phyloP scores from a whole-genome alignment of 2,113 vertebrate species.

The Platanista minor region DNA sequence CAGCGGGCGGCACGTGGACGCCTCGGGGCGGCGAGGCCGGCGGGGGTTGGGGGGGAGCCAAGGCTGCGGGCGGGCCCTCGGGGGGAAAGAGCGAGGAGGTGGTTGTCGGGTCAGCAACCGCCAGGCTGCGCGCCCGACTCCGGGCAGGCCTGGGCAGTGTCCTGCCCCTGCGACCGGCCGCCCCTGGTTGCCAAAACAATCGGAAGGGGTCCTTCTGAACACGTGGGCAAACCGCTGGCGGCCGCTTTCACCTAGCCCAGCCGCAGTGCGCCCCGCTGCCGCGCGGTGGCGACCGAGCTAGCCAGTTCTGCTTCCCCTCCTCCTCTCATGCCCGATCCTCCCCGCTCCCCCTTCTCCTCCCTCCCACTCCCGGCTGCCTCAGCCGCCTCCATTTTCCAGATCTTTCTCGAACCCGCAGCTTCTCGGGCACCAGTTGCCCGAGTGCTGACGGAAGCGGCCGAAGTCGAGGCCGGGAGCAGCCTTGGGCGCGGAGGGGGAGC shows the following conservation, averaged over 20 bases:
- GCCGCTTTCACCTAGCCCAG: neutral
- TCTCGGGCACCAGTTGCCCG: slow-evolving; percentile 52
- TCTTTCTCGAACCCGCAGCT: slow-evolving; percentile 77
- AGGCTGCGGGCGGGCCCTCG: neutral
- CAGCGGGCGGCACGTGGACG: neutral
- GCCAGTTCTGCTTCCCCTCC: neutral
- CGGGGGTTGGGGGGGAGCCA: neutral
- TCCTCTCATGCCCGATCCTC: fast-evolving
- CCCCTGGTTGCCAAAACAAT: neutral
- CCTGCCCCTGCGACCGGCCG: neutral
- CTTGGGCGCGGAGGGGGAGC: neutral
- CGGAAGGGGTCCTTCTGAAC: neutral
- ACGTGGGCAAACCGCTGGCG: neutral
- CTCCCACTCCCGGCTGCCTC: fast-evolving
- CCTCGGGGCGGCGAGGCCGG: slow-evolving; percentile 20
- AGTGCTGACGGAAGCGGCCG: slow-evolving; percentile 75
- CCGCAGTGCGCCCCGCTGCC: neutral
- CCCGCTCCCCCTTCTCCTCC: neutral
- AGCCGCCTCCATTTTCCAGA: slow-evolving; percentile 74
- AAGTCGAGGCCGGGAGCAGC: slow-evolving; percentile 34
- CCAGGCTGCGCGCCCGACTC: neutral
- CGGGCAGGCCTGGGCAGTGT: neutral
- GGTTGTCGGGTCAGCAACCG: too few relatives aligned
- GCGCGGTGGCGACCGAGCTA: neutral
- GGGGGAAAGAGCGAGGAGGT: neutral